Conservation (phyloP, 1,140 invertebrate species). For the Pentalonia nigronervosa region DNA sequence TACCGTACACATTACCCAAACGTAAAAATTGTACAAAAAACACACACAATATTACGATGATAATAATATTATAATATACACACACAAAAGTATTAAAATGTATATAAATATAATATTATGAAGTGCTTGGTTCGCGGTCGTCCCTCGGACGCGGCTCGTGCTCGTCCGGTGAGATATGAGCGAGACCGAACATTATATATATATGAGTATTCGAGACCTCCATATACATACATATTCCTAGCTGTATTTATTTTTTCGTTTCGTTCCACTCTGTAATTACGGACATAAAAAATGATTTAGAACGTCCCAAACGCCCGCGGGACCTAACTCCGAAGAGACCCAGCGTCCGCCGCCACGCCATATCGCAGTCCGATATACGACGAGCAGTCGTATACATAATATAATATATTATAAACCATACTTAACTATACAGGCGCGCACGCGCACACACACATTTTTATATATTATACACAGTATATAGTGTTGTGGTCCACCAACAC, state of each 20-base stretch:
- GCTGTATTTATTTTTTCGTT: slow-evolving; percentile 1
- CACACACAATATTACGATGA: neutral
- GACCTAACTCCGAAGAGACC: neutral
- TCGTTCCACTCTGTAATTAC: slow-evolving; percentile 18
- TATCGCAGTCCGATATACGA: slow-evolving; percentile 6
- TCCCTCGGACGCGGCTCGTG: neutral
- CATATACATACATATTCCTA: neutral
- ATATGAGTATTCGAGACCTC: neutral
- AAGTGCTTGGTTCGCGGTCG: neutral
- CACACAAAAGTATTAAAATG: neutral
- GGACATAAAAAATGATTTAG: slow-evolving; percentile 20
- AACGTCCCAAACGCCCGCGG: slow-evolving; percentile 23
- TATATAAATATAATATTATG: neutral
- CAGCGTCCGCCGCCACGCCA: neutral
- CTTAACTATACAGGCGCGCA: neutral
- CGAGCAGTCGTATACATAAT: neutral
- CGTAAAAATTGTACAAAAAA: neutral
- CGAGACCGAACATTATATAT: neutral
- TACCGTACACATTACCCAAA: neutral
- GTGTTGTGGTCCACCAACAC: neutral
- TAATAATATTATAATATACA: neutral
- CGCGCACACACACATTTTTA: neutral
- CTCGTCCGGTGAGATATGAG: neutral
- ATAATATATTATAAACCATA: neutral
- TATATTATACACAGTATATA: neutral